Conservation (phyloP, 2,113 vertebrate genomes). For the Petromus typicus region DNA sequence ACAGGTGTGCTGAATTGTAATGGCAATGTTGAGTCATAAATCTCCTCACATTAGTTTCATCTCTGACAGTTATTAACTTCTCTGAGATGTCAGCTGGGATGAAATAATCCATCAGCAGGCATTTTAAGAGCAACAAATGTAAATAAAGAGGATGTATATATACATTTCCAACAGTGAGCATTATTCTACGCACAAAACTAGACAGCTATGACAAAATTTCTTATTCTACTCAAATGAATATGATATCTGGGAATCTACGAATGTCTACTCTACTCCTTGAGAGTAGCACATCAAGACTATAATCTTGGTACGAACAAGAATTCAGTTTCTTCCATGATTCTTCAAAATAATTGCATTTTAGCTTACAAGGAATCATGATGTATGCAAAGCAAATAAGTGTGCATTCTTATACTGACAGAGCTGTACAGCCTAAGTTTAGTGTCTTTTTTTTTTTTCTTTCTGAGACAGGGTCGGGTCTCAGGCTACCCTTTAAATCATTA, state of each 20-base stretch:
- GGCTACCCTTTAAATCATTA: neutral
- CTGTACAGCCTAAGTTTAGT: neutral
- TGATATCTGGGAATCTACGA: slow-evolving; percentile 59
- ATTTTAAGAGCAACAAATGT: slow-evolving; percentile 80
- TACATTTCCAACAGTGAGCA: slow-evolving; percentile 75
- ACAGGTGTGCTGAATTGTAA: slow-evolving; percentile 87
- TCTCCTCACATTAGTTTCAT: slow-evolving; percentile 87
- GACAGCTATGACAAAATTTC: slow-evolving; percentile 78
- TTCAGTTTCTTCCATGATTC: slow-evolving; percentile 35
- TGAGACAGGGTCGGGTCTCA: neutral
- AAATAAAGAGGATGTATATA: slow-evolving; percentile 70
- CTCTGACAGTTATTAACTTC: slow-evolving; percentile 80
- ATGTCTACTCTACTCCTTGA: slow-evolving; percentile 33
- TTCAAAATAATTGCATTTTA: slow-evolving; percentile 38
- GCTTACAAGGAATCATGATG: slow-evolving; percentile 12
- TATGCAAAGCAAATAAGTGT: slow-evolving; percentile 14
- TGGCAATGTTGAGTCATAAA: slow-evolving; percentile 83
- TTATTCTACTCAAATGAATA: slow-evolving; percentile 71
- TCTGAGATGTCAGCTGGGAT: slow-evolving; percentile 78
- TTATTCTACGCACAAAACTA: slow-evolving; percentile 66
- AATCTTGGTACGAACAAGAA: slow-evolving; percentile 24
- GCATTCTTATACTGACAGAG: slow-evolving; percentile 17
- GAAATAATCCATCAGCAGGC: slow-evolving; percentile 83
- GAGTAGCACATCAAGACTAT: slow-evolving; percentile 29
- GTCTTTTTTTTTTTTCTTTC: neutral